These are phyloP conservation scores for Cryptus viduatorius DNA, from an alignment of 2,888 invertebrate species.

Conservation along the genomic window DNA sequence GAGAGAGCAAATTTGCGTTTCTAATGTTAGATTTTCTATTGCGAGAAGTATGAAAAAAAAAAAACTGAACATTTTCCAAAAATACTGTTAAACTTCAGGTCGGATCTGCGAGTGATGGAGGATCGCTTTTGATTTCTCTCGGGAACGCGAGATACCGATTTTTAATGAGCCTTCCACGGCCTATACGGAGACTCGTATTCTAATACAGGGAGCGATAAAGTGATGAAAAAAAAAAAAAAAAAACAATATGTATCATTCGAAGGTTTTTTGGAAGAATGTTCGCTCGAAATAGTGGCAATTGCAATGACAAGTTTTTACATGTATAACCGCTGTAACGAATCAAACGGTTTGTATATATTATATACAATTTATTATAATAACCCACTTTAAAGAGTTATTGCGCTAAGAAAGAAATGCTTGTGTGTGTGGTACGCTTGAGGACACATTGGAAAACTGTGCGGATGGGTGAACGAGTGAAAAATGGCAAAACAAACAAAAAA, in stretches of 20 bases:
- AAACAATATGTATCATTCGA: background rate
- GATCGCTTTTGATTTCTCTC: constrained; percentile 10
- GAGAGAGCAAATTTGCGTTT: constrained; percentile 36
- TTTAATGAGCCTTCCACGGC: constrained; percentile 61
- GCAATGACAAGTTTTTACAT: constrained; percentile 71
- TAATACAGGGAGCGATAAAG: constrained; percentile 45
- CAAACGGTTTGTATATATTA: constrained; percentile 79
- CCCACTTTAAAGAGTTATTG: constrained; percentile 68
- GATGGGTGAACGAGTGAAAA: constrained; percentile 31
- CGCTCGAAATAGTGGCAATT: constrained; percentile 61
- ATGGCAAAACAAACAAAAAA: constrained; percentile 51
- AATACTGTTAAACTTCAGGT: background rate
- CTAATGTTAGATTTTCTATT: constrained; percentile 46
- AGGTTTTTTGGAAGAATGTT: constrained; percentile 33
- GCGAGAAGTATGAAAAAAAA: constrained; percentile 13
- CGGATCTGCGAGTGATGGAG: background rate
- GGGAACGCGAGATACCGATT: constrained; percentile 17
- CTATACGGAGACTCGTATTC: constrained; percentile 56
- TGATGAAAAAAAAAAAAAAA: constrained; percentile 16
- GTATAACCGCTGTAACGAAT: constrained; percentile 76
- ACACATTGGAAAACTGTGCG: constrained; percentile 37
- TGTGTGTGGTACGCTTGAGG: constrained; percentile 42
- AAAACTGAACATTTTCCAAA: background rate
- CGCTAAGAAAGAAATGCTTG: constrained; percentile 51
- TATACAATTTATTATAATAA: constrained; percentile 77